Base-by-base conservation (phyloP, 2,797 vertebrate species). In the Apogon talboti region DNA sequence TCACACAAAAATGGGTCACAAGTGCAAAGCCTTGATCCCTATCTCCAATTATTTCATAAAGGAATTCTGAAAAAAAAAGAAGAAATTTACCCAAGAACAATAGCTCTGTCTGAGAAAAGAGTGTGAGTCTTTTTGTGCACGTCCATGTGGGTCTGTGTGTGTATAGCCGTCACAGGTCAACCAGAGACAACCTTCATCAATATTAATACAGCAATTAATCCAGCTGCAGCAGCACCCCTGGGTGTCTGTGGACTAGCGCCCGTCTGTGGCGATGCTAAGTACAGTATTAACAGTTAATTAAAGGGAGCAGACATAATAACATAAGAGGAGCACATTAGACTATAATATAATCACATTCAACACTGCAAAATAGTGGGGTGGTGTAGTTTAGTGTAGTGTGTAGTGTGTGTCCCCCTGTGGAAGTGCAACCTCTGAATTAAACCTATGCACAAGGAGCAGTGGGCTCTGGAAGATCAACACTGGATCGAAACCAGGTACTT, bases 141-240 rank as follows among this genome's bases (percentile, higher is more conserved):
- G 21, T 24, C 21, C 21, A 24, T 24, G n/a, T n/a, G n/a, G n/a
- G n/a, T n/a, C n/a, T n/a, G n/a, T 48, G 46, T 41, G 52, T 65
- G 53, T 63, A 60, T 48, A 74, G 57, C 52, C 47, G 3, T 73
- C 71, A 71, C 75, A 68, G 82, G 78, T 89, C 86, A 78, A 66
- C 66, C 69, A 69, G 37, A 57, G 81, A 88, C n/a, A 51, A 83
- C 81, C 76, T 64, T 66, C 82, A 92, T 93, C 78, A 91, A 93
- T 92, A 93, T 93, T 91, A 87, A 93, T 85, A 73, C 50, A 63
- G 71, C 85, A 90, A 92, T 93, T 92, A 90, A 89, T 88, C 51
- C 43, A 71, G 40, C 49, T 58, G 48, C 69, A 76, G 74, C 77
- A 62, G 74, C 75, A 60, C 67, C 61, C 53, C 54, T 41, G 43